These are phyloP conservation scores for Lytechinus pictus DNA, from an alignment of 35 echinoderm and acorn worm species.

Conservation along the genomic window DNA sequence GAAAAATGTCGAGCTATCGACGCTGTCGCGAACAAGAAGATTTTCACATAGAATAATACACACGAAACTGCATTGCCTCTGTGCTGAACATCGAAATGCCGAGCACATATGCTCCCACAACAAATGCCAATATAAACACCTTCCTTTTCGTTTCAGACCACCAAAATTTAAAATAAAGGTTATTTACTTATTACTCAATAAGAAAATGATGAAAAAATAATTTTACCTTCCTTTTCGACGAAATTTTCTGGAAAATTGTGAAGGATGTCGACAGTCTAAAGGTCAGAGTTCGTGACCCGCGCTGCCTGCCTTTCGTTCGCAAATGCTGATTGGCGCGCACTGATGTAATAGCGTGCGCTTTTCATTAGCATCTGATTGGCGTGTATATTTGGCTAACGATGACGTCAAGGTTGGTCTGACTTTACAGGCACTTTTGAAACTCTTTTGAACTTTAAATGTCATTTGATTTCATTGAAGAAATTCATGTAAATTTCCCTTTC, in stretches of 20 bases:
- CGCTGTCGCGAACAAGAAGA: not conserved
- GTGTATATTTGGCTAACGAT: constrained; percentile 30
- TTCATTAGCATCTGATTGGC: constrained; percentile 58
- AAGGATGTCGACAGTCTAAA: constrained; percentile 60
- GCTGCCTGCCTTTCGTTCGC: constrained; percentile 25
- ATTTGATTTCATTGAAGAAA: too few species aligned
- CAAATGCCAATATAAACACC: not conserved
- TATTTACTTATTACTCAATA: not conserved
- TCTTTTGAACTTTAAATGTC: not conserved
- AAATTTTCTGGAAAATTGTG: constrained; percentile 56
- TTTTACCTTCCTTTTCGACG: constrained; percentile 47
- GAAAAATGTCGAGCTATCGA: not conserved
- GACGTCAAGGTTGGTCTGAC: constrained; percentile 42
- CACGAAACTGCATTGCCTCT: not conserved
- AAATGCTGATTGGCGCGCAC: constrained; percentile 55
- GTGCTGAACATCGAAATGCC: not conserved
- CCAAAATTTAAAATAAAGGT: not conserved
- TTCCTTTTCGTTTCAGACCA: not conserved
- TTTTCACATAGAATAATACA: not conserved
- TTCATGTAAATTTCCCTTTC: too few species aligned
- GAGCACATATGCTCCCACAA: not conserved
- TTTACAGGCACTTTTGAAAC: constrained; percentile 33
- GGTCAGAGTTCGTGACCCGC: constrained; percentile 75
- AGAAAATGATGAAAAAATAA: not conserved
- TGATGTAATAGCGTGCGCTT: constrained; percentile 57